A percentile compares a stretch with the other conserved stretches of the same genome.
These are phyloP conservation scores for Chitala chitala DNA, from an alignment of 2,113 vertebrate species.

Conservation along the genomic window DNA sequence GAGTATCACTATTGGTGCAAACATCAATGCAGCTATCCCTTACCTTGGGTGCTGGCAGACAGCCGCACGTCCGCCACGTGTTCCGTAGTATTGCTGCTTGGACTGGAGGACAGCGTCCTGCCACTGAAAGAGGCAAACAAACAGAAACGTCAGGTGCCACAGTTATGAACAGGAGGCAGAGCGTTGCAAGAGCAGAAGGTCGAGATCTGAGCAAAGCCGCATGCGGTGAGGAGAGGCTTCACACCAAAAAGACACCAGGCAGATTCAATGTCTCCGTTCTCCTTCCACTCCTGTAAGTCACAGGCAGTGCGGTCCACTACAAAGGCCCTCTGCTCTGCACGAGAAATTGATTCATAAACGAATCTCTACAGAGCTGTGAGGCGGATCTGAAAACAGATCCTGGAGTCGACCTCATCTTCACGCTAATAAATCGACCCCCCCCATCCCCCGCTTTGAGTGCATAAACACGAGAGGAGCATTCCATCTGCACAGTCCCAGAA, in stretches of 20 bases:
- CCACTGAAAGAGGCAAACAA: neutral
- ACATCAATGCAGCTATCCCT: neutral
- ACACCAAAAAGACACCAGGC: neutral
- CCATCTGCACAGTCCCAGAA: neutral
- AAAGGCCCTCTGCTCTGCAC: neutral
- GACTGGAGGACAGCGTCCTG: neutral
- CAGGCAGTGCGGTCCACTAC: neutral
- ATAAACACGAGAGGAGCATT: neutral
- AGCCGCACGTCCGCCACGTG: neutral
- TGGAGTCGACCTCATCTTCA: neutral
- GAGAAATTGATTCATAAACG: neutral
- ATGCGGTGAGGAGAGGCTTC: neutral
- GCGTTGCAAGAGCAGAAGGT: neutral
- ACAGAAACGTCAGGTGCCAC: neutral
- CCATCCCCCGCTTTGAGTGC: neutral
- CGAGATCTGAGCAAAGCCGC: neutral
- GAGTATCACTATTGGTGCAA: no score
- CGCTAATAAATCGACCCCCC: neutral
- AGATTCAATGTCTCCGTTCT: neutral
- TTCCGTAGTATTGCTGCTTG: neutral
- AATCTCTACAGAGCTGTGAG: neutral
- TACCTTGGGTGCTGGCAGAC: neutral
- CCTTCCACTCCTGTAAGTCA: neutral
- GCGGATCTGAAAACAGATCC: neutral
- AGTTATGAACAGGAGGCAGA: neutral